Evolutionary conservation across 2,113 vertebrate genomes (phyloP), one percentile per base, ranked within the genome.

Genomic region (Turdus rufiventris): DNA sequence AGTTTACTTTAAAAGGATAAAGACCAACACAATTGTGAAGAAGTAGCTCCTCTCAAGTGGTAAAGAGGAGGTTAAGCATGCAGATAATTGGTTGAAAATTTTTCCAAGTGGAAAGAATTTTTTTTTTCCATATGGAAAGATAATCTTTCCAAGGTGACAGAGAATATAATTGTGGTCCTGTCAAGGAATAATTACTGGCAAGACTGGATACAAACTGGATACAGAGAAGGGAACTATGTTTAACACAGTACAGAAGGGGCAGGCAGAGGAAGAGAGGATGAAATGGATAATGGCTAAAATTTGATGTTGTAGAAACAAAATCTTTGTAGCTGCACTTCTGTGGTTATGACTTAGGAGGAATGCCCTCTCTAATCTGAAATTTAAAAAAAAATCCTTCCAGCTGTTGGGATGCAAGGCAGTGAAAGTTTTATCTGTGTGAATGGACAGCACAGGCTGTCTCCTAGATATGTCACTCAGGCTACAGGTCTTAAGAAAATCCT

Each of bases 391-490:
- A 18, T 43, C 24, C 14, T 65, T 85, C 67, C 40, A 89, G 29
- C 45, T 62, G 6, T 8, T 87, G 36, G 25, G 36, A 65, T 79
- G 53, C 24, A 71, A 91, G 34, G 18, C 47, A 67, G 43, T 56
- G 43, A 48, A 86, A 79, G 6, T 54, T 93, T 93, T 70, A 79
- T 66, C 45, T 73, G 21, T 73, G 31, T 80, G 72, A 83, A 88
- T 68, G 54, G 19, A 57, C 10, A 76, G 48, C 61, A 85, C 48
- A 65, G n/a, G 8, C 23, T 82, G 36, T 28, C 25, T 82, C 66
- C 89, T 60, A 88, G 71, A 91, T 79, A 36, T 96, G 76, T 72
- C 81, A 79, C 36, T 89, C 78, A 95, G 40, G 54, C 40, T 87
- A 21, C 50, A 79, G 28, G 42, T 79, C 58, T 91, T 88, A 88